These are phyloP conservation scores for Drosophila asahinai DNA, from an alignment of 1,140 invertebrate genomes.

Conservation along the genomic window DNA sequence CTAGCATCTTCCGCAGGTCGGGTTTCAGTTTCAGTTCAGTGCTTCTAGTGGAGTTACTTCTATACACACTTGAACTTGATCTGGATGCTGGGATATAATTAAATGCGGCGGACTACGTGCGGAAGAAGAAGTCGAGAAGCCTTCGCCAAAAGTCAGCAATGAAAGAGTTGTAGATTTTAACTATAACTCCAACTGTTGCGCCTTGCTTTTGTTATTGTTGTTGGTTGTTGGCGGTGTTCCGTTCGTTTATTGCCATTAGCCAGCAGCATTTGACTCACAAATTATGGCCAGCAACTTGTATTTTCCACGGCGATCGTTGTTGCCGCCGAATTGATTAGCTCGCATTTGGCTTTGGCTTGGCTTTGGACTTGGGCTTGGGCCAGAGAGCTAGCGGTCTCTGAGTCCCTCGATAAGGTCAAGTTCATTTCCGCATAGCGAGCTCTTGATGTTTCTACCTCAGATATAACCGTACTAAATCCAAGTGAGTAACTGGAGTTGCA, in stretches of 20 bases:
- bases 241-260: conserved; percentile 75
- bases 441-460: background rate
- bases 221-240: conserved; percentile 46
- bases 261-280: conserved; percentile 72
- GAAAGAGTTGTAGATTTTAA: conserved; percentile 43
- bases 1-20: conserved; percentile 5
- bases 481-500: conserved; percentile 3
- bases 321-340: conserved; percentile 67
- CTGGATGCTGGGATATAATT: conserved; percentile 45
- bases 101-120: conserved; percentile 47
- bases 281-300: conserved; percentile 53
- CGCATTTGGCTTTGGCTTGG: conserved; percentile 54
- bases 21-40: conserved; percentile 1
- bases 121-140: conserved; percentile 56
- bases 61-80: conserved; percentile 68
- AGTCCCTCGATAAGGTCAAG: conserved; percentile 76
- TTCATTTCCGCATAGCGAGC: conserved; percentile 68
- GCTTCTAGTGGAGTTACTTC: conserved; percentile 45
- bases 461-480: background rate
- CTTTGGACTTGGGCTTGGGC: conserved; percentile 24
- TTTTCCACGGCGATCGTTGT: conserved; percentile 32
- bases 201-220: conserved; percentile 47
- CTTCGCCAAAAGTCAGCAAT: conserved; percentile 28
- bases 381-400: conserved; percentile 31
- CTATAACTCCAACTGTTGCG: conserved; percentile 43